Evolutionary conservation across 2,888 invertebrate species (phyloP), one percentile per base, ranked within the genome.

Genomic region (Chloroclysta siterata): DNA sequence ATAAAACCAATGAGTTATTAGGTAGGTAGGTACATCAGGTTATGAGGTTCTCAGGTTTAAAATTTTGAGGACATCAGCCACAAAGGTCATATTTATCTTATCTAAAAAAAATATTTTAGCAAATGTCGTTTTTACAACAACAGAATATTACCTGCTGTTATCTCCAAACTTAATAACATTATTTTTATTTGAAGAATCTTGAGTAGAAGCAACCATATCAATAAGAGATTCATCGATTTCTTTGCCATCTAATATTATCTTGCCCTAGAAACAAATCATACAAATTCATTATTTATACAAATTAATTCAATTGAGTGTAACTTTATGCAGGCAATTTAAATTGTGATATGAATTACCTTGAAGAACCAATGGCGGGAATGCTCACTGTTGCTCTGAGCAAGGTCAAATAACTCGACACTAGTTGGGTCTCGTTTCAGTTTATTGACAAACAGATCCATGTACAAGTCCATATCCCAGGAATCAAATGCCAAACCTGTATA

Each of bases 311-410:
- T 47, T 41, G 39, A 39, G 10, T 14, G 13, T 61, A 36, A 29
- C 44, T 47, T 2, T 41, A 29, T 36, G 22, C 22, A 22, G 22
- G 36, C 36, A 51, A 42, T 50, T 29, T 28, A 8, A 8, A 46
- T 8, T 39, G 46, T 15, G 15, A 41, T 56, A 39, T 39, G n/a
- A 52, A 55, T 74, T 83, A 93, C 93, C 90, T 97, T 97, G 89
- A 99, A 99, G 92, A 99, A 99, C 99, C 99, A 99, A 93, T 99
- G 99, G 5, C 99, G 94, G 66, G 98, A 98, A 87, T 99, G 99
- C 85, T 99, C 99, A 86, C 99, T 98, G 85, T 99, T 99, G 36
- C 98, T 98, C 88, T 99, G 99, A 3, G 99, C 99, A 73, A 99
- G 94, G 93, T 99, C 99, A 90, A 99, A 99, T 77, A 99, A 96